phyloP scores from a whole-genome alignment of 2,888 invertebrate species.

The Drosophila falleni region DNA sequence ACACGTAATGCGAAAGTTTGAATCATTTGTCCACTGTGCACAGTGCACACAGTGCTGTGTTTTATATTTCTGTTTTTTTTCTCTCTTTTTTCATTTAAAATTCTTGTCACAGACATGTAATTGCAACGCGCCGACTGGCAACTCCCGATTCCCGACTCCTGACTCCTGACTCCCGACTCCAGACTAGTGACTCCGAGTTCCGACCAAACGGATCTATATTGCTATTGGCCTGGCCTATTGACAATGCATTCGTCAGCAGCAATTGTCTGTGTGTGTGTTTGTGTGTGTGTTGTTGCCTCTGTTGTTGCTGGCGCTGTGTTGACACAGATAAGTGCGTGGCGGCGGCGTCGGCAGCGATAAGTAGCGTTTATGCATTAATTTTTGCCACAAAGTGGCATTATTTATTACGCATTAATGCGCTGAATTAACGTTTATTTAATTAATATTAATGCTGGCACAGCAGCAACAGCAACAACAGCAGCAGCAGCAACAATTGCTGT shows the following conservation, averaged over 20 bases:
- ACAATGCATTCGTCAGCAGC: constrained; percentile 76
- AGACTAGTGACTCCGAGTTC: constrained; percentile 33
- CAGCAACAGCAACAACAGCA: constrained; percentile 28
- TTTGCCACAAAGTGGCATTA: constrained; percentile 76
- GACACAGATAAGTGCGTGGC: constrained; percentile 80
- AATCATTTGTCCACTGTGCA: constrained; percentile 78
- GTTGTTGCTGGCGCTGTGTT: constrained; percentile 62
- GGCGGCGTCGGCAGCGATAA: constrained; percentile 74
- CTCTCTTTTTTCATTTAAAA: constrained; percentile 68
- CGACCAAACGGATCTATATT: constrained; percentile 72
- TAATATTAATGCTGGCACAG: constrained; percentile 73
- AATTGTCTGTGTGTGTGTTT: constrained; percentile 17
- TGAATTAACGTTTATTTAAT: constrained; percentile 82
- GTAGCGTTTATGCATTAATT: constrained; percentile 81
- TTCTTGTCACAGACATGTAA: constrained; percentile 80
- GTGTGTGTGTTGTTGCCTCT: constrained; percentile 15
- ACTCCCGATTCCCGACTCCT: constrained; percentile 22
- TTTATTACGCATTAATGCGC: constrained; percentile 81
- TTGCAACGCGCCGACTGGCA: constrained; percentile 73
- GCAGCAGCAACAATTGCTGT: constrained; percentile 23
- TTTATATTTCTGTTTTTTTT: constrained; percentile 36
- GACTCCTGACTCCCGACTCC: constrained; percentile 19
- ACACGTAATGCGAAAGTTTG: constrained; percentile 80
- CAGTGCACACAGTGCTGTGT: constrained; percentile 46
- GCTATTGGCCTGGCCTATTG: constrained; percentile 64